Evolutionary conservation across 1,140 invertebrate species (phyloP).

Genomic region (Sitobion miscanthi): DNA sequence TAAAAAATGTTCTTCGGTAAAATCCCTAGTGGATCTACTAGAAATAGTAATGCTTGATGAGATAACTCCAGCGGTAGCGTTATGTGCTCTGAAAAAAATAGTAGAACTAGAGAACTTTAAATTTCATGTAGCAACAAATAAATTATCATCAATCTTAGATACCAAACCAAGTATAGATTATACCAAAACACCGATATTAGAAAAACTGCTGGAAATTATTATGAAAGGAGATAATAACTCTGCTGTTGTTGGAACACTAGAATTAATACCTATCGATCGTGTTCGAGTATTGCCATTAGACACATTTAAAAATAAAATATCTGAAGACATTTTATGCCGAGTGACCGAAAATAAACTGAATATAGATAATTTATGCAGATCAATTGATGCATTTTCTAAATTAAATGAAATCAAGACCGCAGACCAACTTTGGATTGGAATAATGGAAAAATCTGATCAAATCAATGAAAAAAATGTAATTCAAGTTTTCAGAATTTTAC

Average conservation of each 20-base stretch:
- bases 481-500: slow-evolving; percentile 68
- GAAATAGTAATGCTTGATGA: slow-evolving; percentile 65
- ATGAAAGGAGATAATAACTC: slow-evolving; percentile 22
- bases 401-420: slow-evolving; percentile 64
- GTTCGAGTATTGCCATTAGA: slow-evolving; percentile 35
- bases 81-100: slow-evolving; percentile 66
- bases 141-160: slow-evolving; percentile 51
- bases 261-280: slow-evolving; percentile 45
- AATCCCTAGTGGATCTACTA: slow-evolving; percentile 62
- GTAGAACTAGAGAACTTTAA: slow-evolving; percentile 66
- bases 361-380: slow-evolving; percentile 70
- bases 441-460: slow-evolving; percentile 68
- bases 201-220: slow-evolving; percentile 42
- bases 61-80: slow-evolving; percentile 65
- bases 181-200: slow-evolving; percentile 30
- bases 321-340: slow-evolving; percentile 69
- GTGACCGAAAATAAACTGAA: slow-evolving; percentile 69
- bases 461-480: slow-evolving; percentile 69
- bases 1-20: slow-evolving; percentile 60
- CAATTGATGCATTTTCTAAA: slow-evolving; percentile 65
- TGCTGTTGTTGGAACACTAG: slow-evolving; percentile 40
- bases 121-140: slow-evolving; percentile 58
- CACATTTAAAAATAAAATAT: slow-evolving; percentile 41
- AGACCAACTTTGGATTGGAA: slow-evolving; percentile 75
- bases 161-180: slow-evolving; percentile 44